phyloP scores from a whole-genome alignment of 2,797 vertebrate species.

The Ficedula albicollis region DNA sequence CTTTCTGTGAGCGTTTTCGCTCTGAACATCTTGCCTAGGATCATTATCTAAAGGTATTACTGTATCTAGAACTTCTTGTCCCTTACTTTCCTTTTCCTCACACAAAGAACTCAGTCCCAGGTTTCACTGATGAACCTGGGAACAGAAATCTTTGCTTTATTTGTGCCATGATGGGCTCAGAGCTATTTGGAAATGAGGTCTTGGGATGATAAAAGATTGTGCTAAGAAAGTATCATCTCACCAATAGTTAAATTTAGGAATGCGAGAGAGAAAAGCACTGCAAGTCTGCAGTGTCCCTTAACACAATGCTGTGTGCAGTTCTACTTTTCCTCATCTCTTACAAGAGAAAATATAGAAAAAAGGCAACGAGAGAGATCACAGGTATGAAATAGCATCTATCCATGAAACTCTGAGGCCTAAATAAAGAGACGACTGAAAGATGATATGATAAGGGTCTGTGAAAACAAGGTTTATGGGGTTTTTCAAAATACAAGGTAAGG shows the following conservation, averaged over 20 bases:
- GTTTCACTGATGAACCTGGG: background rate
- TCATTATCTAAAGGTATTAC: background rate
- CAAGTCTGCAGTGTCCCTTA: background rate
- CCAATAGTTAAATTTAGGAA: background rate
- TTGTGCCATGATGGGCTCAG: background rate
- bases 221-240: background rate
- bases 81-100: background rate
- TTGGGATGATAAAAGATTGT: background rate
- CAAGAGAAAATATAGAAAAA: background rate
- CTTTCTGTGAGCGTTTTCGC: background rate
- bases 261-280: background rate
- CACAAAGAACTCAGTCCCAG: background rate
- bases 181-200: background rate
- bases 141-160: background rate
- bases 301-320: background rate
- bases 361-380: background rate
- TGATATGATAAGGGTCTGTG: fast-evolving
- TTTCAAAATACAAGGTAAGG: background rate
- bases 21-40: background rate
- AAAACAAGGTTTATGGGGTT: background rate
- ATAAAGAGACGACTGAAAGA: background rate
- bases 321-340: background rate
- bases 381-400: background rate
- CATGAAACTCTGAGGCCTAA: background rate
- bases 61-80: background rate